A percentile compares a stretch with the other conserved stretches of the same genome.
Conservation (phyloP, 2,797 vertebrate genomes). For the Dicrostonyx torquatus region DNA sequence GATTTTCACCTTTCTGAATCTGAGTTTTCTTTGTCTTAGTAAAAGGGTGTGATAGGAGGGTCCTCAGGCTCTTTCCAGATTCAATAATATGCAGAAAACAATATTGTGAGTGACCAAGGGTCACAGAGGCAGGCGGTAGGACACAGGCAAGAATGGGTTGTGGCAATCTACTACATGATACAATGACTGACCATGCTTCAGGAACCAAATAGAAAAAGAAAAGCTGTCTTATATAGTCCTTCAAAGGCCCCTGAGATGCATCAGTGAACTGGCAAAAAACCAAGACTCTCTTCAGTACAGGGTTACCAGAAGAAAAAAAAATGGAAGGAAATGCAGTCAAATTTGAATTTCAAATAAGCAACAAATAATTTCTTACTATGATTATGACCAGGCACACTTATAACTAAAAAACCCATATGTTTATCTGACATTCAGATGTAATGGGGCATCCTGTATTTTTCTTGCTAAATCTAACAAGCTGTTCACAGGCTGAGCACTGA, state of each 20-base stretch:
- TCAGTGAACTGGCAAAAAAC: conserved; percentile 1
- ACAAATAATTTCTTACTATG: background rate
- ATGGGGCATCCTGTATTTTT: background rate
- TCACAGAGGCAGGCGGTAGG: background rate
- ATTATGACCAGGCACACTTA: background rate
- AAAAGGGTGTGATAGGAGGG: background rate
- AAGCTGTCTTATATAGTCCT: background rate
- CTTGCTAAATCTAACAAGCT: background rate
- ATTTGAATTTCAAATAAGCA: conserved; percentile 64
- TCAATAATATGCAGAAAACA: background rate
- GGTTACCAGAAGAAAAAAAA: background rate
- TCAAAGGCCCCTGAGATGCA: background rate
- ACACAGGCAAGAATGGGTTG: background rate
- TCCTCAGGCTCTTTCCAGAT: conserved; percentile 23
- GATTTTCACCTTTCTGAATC: background rate
- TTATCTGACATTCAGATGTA: conserved; percentile 48
- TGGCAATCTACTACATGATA: background rate
- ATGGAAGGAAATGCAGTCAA: background rate
- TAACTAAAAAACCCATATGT: background rate
- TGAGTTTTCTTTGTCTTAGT: conserved; percentile 25
- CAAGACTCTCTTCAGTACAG: background rate
- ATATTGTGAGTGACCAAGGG: background rate
- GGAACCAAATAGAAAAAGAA: conserved; percentile 11
- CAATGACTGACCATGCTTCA: background rate
- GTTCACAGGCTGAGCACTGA: conserved; percentile 4